Conservation (phyloP, 2,888 invertebrate genomes). For the Chironomus riparius region DNA sequence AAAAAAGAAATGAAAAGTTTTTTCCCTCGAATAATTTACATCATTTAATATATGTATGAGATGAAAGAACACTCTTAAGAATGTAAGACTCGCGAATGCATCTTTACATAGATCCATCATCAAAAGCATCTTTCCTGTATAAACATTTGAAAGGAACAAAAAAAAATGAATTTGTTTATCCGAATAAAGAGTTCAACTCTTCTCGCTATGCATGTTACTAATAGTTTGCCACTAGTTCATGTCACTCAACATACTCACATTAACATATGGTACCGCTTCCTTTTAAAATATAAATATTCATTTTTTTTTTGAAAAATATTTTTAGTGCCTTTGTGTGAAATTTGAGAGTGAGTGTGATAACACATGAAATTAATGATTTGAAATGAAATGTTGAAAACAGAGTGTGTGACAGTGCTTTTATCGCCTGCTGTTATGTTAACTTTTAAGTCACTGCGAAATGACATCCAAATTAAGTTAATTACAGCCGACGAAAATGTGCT, state of each 20-base stretch:
- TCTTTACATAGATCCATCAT: not conserved
- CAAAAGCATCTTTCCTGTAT: not conserved
- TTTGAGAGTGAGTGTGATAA: no score
- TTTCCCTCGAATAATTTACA: not conserved
- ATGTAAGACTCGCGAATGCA: not conserved
- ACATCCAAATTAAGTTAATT: not conserved
- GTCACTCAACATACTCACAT: not conserved
- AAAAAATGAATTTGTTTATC: not conserved
- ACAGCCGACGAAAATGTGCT: not conserved
- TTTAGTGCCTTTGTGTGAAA: no score
- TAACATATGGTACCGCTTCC: not conserved
- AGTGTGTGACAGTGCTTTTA: no score
- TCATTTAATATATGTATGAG: not conserved
- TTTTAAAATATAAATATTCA: not conserved
- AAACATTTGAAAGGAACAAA: not conserved
- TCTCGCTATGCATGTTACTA: not conserved
- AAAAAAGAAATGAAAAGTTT: not conserved
- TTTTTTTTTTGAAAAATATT: no score
- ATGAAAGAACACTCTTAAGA: not conserved
- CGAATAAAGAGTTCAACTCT: not conserved
- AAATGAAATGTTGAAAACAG: no score
- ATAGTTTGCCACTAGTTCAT: not conserved
- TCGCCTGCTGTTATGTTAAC: no score
- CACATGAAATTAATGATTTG: no score
- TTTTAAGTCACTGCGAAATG: not conserved